These are phyloP conservation scores for Anguilla obscura DNA, from an alignment of 2,797 vertebrate species.

Conservation along the genomic window DNA sequence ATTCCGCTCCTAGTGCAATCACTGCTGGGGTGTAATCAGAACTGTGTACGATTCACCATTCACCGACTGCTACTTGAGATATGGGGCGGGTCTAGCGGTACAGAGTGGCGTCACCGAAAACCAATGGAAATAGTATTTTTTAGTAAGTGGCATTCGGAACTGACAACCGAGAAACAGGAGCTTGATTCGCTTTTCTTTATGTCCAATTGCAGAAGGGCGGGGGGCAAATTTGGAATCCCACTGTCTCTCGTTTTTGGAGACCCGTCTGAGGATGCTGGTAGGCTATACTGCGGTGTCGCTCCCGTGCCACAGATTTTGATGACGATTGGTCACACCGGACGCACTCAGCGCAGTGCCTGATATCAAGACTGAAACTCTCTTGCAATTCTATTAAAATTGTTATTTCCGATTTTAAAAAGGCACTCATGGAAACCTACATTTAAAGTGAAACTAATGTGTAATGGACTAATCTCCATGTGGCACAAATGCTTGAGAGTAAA, in stretches of 20 bases:
- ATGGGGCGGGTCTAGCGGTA: conserved; percentile 48
- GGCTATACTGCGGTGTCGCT: neutral
- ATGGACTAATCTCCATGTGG: neutral
- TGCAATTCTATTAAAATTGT: neutral
- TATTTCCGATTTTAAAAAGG: neutral
- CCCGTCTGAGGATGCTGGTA: neutral
- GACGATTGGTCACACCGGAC: neutral
- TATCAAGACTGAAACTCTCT: neutral
- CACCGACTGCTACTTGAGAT: conserved; percentile 49
- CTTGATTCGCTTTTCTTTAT: neutral
- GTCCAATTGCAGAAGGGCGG: conserved; percentile 3
- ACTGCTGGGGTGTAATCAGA: conserved; percentile 47
- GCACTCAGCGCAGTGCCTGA: neutral
- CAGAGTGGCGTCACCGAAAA: conserved; percentile 47
- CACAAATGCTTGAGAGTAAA: neutral
- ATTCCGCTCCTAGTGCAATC: conserved; percentile 14
- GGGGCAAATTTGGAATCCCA: neutral
- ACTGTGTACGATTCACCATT: conserved; percentile 47
- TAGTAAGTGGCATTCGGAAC: neutral
- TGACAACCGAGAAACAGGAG: neutral
- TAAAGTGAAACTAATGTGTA: neutral
- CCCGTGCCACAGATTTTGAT: neutral
- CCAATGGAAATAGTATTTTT: conserved; percentile 36
- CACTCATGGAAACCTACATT: neutral
- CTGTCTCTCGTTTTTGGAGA: neutral